Percentiles rank a stretch among this genome's conserved stretches.
Conservation (phyloP, 2,888 invertebrate species). For the Myopa testacea region DNA sequence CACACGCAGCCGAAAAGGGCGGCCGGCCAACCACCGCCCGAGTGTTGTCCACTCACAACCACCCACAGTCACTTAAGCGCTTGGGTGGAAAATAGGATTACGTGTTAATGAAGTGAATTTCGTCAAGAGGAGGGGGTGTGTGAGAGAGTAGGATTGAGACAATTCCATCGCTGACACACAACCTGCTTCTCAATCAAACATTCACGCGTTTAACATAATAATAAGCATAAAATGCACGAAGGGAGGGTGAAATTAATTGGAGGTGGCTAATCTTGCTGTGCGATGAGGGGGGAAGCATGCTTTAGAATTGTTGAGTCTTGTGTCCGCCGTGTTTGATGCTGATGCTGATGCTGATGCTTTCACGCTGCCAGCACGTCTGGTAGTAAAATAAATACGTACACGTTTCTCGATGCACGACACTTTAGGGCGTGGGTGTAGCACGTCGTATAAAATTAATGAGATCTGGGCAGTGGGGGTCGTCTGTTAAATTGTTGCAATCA, state of each 20-base stretch:
- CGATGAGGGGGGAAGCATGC: background rate
- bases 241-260: constrained; percentile 5
- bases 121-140: background rate
- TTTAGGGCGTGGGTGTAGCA: background rate
- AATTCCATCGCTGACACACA: too few relatives aligned
- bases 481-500: constrained; percentile 34
- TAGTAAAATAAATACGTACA: constrained; percentile 36
- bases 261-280: background rate
- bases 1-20: background rate
- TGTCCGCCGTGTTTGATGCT: background rate
- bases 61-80: background rate
- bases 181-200: constrained; percentile 40
- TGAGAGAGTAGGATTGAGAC: background rate
- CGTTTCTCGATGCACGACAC: constrained; percentile 15
- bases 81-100: constrained; percentile 41
- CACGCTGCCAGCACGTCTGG: constrained; percentile 19
- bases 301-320: background rate
- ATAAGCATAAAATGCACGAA: constrained; percentile 32
- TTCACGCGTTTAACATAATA: constrained; percentile 41
- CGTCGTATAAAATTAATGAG: constrained; percentile 7
- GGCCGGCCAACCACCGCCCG: background rate
- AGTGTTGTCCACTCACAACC: background rate
- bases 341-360: background rate
- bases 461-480: background rate
- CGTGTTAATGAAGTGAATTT: constrained; percentile 42